These are phyloP conservation scores for Eretmocerus hayati DNA, from an alignment of 2,888 invertebrate species.

Conservation along the genomic window DNA sequence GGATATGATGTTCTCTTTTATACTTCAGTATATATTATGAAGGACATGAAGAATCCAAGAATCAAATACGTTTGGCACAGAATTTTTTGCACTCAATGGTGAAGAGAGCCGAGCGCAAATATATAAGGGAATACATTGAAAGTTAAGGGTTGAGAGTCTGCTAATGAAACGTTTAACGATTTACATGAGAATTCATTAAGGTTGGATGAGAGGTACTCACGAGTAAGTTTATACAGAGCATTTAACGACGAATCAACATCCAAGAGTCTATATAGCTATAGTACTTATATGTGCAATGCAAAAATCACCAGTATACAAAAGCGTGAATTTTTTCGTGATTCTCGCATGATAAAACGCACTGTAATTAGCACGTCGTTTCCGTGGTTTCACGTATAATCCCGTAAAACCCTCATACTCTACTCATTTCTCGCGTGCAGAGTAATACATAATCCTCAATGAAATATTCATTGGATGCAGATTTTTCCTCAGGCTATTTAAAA, in stretches of 20 bases:
- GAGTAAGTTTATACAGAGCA: neutral
- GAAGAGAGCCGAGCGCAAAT: no score
- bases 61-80: no score
- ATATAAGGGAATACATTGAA: no score
- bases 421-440: constrained; percentile 5
- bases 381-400: constrained; percentile 9
- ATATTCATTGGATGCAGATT: constrained; percentile 23
- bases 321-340: constrained; percentile 21
- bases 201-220: neutral
- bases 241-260: neutral
- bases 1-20: no score
- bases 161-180: neutral
- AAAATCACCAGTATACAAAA: no score
- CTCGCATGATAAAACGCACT: constrained; percentile 18
- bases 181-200: neutral
- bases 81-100: no score
- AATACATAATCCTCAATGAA: constrained; percentile 8
- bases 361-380: constrained; percentile 22
- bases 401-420: no score
- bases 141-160: no score
- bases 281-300: no score
- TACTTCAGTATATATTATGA: no score
- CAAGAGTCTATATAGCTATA: no score
- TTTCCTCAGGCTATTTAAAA: neutral
- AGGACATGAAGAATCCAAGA: no score